Evolutionary conservation across 2,797 vertebrate genomes (phyloP).

Genomic region (Sebastes cheni): DNA sequence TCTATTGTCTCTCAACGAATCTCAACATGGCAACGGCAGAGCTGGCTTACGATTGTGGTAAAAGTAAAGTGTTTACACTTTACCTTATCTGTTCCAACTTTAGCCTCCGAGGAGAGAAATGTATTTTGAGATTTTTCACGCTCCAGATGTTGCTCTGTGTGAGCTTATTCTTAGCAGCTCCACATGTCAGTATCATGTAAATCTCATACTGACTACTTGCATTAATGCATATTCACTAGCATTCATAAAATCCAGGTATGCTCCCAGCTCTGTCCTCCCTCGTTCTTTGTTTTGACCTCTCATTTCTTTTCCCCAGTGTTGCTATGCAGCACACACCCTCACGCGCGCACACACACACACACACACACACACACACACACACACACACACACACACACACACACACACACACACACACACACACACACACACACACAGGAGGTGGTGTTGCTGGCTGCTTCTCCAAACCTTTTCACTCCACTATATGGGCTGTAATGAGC

Average conservation of each 20-base stretch:
- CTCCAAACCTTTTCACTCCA: conserved; percentile 48
- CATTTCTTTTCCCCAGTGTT: conserved; percentile 25
- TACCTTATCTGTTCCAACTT: not conserved
- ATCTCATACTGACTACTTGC: not conserved
- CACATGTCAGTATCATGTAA: not conserved
- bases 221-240: not conserved
- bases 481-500: conserved; percentile 58
- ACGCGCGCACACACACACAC: not conserved
- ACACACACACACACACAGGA: not conserved
- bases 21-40: no score
- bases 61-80: not conserved
- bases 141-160: not conserved
- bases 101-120: not conserved
- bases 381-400: conserved; percentile 7
- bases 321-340: conserved; percentile 32
- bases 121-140: not conserved
- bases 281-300: conserved; percentile 28
- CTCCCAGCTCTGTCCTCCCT: not conserved
- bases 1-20: no score
- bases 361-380: not conserved
- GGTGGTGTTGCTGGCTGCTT: conserved; percentile 43
- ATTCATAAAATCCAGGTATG: not conserved
- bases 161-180: not conserved
- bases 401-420: not conserved
- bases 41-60: not conserved